Evolutionary conservation across 2,888 invertebrate genomes (phyloP), one percentile per base, ranked within the genome.

Genomic region (Leucoma salicis): DNA sequence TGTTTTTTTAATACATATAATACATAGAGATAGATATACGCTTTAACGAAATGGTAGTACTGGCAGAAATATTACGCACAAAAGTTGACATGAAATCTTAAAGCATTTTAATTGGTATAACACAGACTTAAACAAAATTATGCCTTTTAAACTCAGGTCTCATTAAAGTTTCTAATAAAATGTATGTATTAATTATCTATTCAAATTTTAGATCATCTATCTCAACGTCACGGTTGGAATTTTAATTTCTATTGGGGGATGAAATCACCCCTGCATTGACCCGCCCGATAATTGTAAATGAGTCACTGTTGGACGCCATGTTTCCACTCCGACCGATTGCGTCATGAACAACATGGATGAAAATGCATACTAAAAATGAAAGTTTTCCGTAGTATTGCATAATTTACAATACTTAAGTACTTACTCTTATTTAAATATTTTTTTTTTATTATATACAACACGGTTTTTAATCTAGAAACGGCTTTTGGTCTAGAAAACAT

Each of bases 171-270:
- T 52, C 49, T 60, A 53, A 60, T 60, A 60, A 46, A 56, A 56
- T 46, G 39, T 49, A 52, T 52, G 48, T 48, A 49, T 54, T 61
- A 52, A 62, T 70, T 66, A 70, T 63, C 57, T 56, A 71, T 71
- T 66, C 63, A 69, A 75, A 73, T 68, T 70, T 65, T 57, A 57
- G 66, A 74, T 73, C 71, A 74, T 76, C 74, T 72, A 73, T 68
- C 61, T 63, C 57, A 57, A 51, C 66, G 69, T 76, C 59, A 71
- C 65, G 69, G 56, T 66, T 41, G 66, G 75, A 75, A 81, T 82
- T 82, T 78, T 74, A 81, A 79, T 78, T 80, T 75, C 63, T 70
- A 74, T 67, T 56, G 64, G 73, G 74, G 73, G 67, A 11, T 60
- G 54, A 49, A 44, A 36, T 52, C 67, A 66, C 73, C 70, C 72